Conservation (phyloP, 2,797 vertebrate genomes). For the Spheniscus humboldti region DNA sequence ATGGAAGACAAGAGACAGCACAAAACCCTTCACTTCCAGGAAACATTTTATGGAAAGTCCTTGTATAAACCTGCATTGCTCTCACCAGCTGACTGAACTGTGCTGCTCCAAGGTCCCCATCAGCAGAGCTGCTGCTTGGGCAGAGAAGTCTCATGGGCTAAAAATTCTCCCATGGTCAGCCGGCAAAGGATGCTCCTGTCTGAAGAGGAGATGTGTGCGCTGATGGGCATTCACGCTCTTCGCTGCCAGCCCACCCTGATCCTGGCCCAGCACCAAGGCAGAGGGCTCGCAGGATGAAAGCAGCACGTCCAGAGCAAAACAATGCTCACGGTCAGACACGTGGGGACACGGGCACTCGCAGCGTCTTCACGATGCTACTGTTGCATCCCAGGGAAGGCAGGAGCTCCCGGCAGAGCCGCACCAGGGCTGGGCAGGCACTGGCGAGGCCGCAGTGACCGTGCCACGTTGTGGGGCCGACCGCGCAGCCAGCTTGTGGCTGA, state of each 20-base stretch:
- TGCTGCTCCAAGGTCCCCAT: not conserved
- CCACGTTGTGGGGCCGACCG: fast-evolving
- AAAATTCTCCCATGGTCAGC: not conserved
- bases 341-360: fast-evolving
- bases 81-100: not conserved
- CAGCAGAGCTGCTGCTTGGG: not conserved
- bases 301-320: not conserved
- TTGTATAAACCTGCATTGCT: not conserved
- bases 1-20: fast-evolving
- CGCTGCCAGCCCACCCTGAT: not conserved
- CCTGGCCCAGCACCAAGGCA: not conserved
- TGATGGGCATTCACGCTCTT: not conserved
- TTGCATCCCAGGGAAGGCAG: not conserved
- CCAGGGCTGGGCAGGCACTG: not conserved
- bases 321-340: fast-evolving
- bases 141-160: not conserved
- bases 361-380: fast-evolving
- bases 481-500: fast-evolving
- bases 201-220: not conserved
- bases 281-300: not conserved
- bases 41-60: too few species aligned
- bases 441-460: fast-evolving
- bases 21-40: not conserved
- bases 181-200: fast-evolving
- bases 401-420: not conserved